Evolutionary conservation across 2,888 invertebrate species (phyloP).

Genomic region (Ectemnius continuus): DNA sequence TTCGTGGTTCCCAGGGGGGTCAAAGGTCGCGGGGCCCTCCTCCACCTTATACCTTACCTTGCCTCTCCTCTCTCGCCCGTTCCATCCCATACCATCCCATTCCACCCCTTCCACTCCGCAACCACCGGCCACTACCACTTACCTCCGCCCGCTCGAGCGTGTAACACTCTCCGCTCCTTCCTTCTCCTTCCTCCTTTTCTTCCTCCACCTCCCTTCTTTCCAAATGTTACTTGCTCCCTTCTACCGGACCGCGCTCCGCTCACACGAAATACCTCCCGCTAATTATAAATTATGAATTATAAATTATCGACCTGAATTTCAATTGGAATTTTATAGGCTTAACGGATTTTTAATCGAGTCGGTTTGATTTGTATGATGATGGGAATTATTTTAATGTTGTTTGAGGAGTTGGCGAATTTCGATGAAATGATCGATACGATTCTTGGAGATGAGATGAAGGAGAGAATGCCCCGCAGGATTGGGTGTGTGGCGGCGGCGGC

Average conservation of each 20-base stretch:
- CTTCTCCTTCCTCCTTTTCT: not conserved
- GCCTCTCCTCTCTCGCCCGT: too few relatives aligned
- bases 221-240: not conserved
- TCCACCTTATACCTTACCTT: conserved; percentile 22
- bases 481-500: conserved; percentile 31
- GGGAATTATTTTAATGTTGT: too few relatives aligned
- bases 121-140: too few relatives aligned
- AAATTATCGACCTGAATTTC: too few relatives aligned
- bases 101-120: not conserved
- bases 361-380: too few relatives aligned
- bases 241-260: not conserved
- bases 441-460: not conserved
- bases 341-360: too few relatives aligned
- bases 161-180: conserved; percentile 6
- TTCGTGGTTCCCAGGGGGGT: conserved; percentile 68
- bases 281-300: too few relatives aligned
- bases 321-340: too few relatives aligned
- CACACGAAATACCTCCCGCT: too few relatives aligned
- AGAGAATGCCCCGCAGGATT: not conserved
- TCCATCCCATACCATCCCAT: too few relatives aligned
- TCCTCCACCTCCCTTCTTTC: not conserved
- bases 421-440: too few relatives aligned
- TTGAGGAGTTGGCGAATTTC: too few relatives aligned
- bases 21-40: conserved; percentile 70
- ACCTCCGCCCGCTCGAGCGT: not conserved